These are phyloP conservation scores for Myrmecobius fasciatus DNA, from an alignment of 2,113 vertebrate genomes.

Conservation along the genomic window DNA sequence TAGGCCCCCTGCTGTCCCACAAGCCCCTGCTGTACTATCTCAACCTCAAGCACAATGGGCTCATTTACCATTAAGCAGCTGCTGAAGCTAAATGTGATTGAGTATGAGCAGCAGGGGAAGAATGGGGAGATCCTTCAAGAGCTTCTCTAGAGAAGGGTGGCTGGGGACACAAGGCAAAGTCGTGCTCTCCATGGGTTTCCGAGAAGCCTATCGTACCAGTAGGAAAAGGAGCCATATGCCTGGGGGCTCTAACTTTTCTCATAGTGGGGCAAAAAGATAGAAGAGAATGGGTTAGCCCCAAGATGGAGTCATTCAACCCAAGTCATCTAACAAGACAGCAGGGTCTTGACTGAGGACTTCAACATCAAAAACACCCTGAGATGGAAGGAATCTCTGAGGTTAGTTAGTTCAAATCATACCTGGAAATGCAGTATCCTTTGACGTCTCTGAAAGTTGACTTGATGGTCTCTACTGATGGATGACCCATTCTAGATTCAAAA, in stretches of 20 bases:
- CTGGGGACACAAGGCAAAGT: not conserved
- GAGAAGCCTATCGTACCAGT: not conserved
- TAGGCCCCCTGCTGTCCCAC: not conserved
- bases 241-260: not conserved
- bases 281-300: not conserved
- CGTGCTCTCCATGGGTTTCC: not conserved
- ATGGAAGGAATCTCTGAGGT: not conserved
- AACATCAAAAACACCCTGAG: not conserved
- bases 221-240: not conserved
- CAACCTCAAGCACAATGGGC: not conserved
- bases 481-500: not conserved
- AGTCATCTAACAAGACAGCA: not conserved
- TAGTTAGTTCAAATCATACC: not conserved
- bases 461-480: not conserved
- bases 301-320: not conserved
- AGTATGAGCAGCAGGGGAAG: not conserved
- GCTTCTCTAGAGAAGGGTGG: not conserved
- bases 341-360: not conserved
- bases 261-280: not conserved
- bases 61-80: slow-evolving; percentile 2
- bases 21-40: not conserved
- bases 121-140: not conserved
- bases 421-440: not conserved
- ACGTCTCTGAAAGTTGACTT: not conserved
- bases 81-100: not conserved